Conservation (phyloP, 2,888 invertebrate species). For the Netelia fuscicornis region DNA sequence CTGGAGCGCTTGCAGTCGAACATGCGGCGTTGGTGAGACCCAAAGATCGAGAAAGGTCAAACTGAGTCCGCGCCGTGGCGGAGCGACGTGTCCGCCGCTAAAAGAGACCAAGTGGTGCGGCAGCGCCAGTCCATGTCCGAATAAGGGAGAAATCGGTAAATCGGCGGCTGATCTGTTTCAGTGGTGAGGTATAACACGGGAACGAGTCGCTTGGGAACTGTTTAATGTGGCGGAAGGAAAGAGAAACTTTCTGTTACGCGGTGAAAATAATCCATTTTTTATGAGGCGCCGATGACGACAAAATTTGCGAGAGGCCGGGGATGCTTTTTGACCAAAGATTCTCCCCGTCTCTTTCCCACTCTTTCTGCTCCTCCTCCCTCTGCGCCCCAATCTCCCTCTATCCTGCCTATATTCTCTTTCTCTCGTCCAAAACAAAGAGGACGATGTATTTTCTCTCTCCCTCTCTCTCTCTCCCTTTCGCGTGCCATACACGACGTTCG, state of each 20-base stretch:
- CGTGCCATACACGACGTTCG: neutral
- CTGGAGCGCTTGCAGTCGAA: constrained; percentile 95
- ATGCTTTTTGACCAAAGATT: neutral
- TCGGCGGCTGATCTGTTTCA: constrained; percentile 65
- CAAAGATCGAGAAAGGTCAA: constrained; percentile 92
- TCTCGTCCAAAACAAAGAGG: constrained; percentile 30
- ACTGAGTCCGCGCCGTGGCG: constrained; percentile 92
- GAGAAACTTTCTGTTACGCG: neutral
- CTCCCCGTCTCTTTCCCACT: constrained; percentile 22
- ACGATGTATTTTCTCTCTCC: neutral
- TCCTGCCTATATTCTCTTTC: too few relatives aligned
- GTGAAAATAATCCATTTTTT: neutral
- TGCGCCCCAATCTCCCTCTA: too few relatives aligned
- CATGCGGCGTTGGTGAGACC: constrained; percentile 96
- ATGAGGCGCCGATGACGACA: neutral
- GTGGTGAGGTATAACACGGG: constrained; percentile 58
- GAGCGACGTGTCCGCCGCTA: constrained; percentile 93
- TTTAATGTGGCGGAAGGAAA: neutral
- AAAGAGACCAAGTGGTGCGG: constrained; percentile 96
- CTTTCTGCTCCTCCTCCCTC: neutral
- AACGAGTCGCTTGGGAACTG: neutral
- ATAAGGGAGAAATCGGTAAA: constrained; percentile 53
- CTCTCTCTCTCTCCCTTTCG: neutral
- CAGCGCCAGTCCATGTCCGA: constrained; percentile 89
- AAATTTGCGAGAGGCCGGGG: constrained; percentile 35